Evolutionary conservation across 1,140 invertebrate species (phyloP).

Genomic region (Tribolium castaneum): DNA sequence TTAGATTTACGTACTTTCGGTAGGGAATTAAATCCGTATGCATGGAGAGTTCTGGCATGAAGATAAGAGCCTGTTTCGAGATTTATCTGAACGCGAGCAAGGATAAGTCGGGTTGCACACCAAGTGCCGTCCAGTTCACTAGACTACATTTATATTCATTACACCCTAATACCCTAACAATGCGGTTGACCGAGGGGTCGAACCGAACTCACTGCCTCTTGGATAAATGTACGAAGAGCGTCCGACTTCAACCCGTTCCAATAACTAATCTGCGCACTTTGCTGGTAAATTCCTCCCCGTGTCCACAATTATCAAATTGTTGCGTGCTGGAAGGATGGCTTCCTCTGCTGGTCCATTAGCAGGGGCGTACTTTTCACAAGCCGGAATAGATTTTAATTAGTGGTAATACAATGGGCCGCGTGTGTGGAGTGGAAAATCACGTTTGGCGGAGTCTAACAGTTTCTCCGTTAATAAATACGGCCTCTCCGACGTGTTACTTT

Average conservation of each 20-base stretch:
- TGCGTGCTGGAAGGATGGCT: neutral
- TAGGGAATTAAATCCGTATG: conserved; percentile 25
- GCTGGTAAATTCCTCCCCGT: conserved; percentile 11
- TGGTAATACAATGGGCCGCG: conserved; percentile 29
- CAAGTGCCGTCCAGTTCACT: conserved; percentile 41
- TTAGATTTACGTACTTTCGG: conserved; percentile 21
- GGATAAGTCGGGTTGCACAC: conserved; percentile 32
- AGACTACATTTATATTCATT: conserved; percentile 49
- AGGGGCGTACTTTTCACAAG: neutral
- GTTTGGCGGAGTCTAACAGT: conserved; percentile 24
- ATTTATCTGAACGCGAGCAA: conserved; percentile 25
- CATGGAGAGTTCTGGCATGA: conserved; percentile 13
- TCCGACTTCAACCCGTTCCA: neutral
- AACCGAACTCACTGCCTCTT: conserved; percentile 38
- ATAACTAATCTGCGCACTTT: conserved; percentile 7
- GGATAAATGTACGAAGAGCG: conserved; percentile 21
- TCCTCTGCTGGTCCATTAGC: neutral
- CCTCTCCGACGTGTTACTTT: conserved; percentile 29
- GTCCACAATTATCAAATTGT: conserved; percentile 5
- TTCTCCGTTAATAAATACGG: conserved; percentile 37
- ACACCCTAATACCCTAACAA: conserved; percentile 45
- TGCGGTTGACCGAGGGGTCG: conserved; percentile 48
- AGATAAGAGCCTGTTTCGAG: conserved; percentile 27
- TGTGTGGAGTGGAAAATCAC: conserved; percentile 41
- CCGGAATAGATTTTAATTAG: conserved; percentile 41